Base-by-base conservation (phyloP, 2,797 vertebrate species). In the Anomalospiza imberbis region DNA sequence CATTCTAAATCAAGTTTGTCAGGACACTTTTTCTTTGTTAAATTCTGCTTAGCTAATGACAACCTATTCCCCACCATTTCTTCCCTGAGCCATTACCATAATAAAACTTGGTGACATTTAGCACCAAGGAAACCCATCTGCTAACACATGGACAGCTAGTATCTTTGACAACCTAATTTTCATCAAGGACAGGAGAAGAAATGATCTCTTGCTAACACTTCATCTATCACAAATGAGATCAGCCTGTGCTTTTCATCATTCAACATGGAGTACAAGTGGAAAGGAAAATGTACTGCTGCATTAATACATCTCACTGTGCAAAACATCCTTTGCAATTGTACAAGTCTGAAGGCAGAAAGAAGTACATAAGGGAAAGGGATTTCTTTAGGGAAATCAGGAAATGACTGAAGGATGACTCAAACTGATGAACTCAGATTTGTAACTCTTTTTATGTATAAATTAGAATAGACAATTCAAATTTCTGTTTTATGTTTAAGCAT, bases 121-220 rank as follows among this genome's bases (percentile, higher is more conserved):
- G 80, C 83, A 61, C n/a, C 68, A 93, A 88, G 72, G 57, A 95
- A 95, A 88, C 36, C 61, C 92, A 94, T 94, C 88, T 93, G 91
- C 94, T 86, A 89, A 62, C 67, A 94, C 78, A 81, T 25, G 70
- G 91, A 85, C 90, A 89, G 78, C 74, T 47, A 94, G 20, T 15
- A 80, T 62, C 67, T 92, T 74, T 94, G 94, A 96, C 92, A 96
- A 80, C 44, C 65, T 82, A 82, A 95, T 97, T 96, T 96, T 88
- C 85, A 80, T 71, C 93, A 93, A 95, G 91, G 91, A 91, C 80
- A 88, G 80, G 21, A 90, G 50, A 88, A 93, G 71, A 91, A 96
- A 91, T 47, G 42, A 90, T 94, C 53, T 92, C 83, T 80, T 80
- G 44, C 75, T 85, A 92, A 44, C 50, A 86, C 55, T 68, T 47